A percentile compares a stretch with the other conserved stretches of the same genome.
These are phyloP conservation scores for Spondyliosoma cantharus DNA, from an alignment of 2,797 vertebrate species.

Conservation along the genomic window DNA sequence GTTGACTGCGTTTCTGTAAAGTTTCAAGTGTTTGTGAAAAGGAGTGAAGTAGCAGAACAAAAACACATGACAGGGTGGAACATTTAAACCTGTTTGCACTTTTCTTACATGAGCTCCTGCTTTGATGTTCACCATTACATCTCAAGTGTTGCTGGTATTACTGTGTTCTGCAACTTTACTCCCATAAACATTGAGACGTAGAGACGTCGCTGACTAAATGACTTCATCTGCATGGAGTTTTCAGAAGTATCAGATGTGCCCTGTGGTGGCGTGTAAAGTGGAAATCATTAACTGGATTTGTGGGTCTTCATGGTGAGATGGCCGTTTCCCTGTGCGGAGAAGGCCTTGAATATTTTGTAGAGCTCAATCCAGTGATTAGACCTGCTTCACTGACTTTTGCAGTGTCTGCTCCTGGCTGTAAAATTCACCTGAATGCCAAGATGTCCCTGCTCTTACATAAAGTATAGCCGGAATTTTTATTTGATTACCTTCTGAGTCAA, in stretches of 20 bases:
- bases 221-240: slow-evolving; percentile 1
- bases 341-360: slow-evolving; percentile 29
- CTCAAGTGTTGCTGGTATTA: background rate
- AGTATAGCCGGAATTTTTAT: slow-evolving; percentile 11
- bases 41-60: no score
- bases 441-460: background rate
- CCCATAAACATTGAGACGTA: background rate
- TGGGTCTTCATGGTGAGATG: slow-evolving; percentile 16
- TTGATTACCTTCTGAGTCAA: background rate
- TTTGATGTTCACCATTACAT: background rate
- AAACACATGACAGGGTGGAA: background rate
- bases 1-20: background rate
- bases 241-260: slow-evolving; percentile 3
- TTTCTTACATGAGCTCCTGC: background rate
- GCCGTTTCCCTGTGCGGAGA: slow-evolving; percentile 6
- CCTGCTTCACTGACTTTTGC: slow-evolving; percentile 37
- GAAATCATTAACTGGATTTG: slow-evolving; percentile 48
- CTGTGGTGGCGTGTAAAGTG: slow-evolving; percentile 4
- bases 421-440: slow-evolving; percentile 44
- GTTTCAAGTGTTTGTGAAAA: no score
- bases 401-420: slow-evolving; percentile 30
- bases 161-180: background rate
- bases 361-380: slow-evolving; percentile 42
- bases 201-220: background rate
- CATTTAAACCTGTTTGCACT: background rate